Evolutionary conservation across 2,888 invertebrate genomes (phyloP), one percentile per base, ranked within the genome.

Genomic region (Acronicta alni): DNA sequence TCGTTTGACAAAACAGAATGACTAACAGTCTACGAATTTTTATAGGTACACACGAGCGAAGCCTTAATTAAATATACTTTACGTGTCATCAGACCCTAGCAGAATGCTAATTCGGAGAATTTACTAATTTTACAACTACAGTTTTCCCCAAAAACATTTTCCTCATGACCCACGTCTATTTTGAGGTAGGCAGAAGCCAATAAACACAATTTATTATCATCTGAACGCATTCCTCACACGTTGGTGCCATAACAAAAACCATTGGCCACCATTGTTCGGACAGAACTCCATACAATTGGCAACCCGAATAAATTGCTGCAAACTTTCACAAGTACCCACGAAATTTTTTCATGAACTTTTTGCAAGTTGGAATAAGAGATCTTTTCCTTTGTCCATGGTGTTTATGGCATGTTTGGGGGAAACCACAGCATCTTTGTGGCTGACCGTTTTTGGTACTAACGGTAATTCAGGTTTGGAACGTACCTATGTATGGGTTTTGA

Each of bases 341-440:
- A 45, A 74, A 67, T 16, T 0, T n/a, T 1, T 2, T 8, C 7
- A 7, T 59, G 8, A 35, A 57, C 65, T 51, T 67, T 82, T 72
- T 18, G 0, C 0, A 3, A 0, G 6, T 1, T 2, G 0, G 0
- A 0, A 20, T 80, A 86, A 80, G 64, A 61, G 30, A 48, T 9
- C 57, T 44, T 48, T 16, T 46, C 14, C 9, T 16, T 35, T 48
- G 26, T 0, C 7, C n/a, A 16, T 54, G 35, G 20, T 9, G 44
- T 56, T 59, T 35, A 0, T 5, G 1, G 23, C 37, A 43, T 37
- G 48, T 58, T 73, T 47, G 72, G 44, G 18, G 32, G 10, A 58
- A 81, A 76, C 82, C 84, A 53, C 88, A 87, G 89, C 86, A 87
- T 90, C 89, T 88, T 89, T 89, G 88, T 86, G 79, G 80, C 77